Evolutionary conservation across 2,113 vertebrate genomes (phyloP).

Genomic region (Ahaetulla prasina): DNA sequence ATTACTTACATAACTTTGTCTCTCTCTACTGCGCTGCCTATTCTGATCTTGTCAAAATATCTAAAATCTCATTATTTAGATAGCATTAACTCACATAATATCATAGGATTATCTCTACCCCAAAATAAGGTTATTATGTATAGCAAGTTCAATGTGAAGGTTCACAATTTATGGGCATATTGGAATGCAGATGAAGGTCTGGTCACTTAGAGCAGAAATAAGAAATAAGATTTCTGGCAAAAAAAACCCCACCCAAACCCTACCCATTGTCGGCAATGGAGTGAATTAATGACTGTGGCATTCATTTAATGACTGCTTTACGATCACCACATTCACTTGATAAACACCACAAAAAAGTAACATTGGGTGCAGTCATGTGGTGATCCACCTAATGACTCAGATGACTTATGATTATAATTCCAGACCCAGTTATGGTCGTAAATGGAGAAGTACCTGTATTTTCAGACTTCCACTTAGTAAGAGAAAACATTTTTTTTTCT

Average conservation of each 20-base stretch:
- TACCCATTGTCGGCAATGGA: background rate
- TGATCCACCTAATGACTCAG: background rate
- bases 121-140: background rate
- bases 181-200: background rate
- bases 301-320: background rate
- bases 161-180: background rate
- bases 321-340: background rate
- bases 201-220: background rate
- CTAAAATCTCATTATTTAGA: background rate
- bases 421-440: background rate
- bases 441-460: background rate
- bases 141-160: background rate
- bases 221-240: background rate
- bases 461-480: background rate
- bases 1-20: background rate
- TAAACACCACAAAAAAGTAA: background rate
- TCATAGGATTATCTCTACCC: background rate
- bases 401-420: background rate
- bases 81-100: background rate
- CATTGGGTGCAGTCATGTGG: background rate
- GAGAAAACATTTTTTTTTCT: background rate
- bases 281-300: background rate
- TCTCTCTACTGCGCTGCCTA: background rate
- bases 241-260: background rate
- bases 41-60: background rate